Conservation (phyloP, 2,797 vertebrate species). For the Aphelocoma californica region DNA sequence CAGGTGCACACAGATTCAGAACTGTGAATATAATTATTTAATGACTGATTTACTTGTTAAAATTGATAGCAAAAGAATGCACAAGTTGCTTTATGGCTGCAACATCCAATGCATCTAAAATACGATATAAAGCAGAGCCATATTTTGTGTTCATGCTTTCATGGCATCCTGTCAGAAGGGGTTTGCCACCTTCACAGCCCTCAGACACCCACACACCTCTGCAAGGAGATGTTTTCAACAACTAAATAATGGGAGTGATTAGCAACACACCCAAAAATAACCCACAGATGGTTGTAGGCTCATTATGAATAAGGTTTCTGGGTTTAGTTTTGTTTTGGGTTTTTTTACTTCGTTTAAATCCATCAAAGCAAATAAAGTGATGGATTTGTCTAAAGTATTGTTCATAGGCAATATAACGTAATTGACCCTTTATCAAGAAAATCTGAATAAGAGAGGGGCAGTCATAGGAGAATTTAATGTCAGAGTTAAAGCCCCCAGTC, state of each 20-base stretch:
- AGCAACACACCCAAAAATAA: neutral
- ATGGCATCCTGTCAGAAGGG: neutral
- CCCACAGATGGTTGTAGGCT: neutral
- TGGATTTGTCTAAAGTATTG: neutral
- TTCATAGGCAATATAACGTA: neutral
- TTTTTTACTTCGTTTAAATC: neutral
- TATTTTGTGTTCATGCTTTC: neutral
- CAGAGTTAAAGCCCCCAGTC: neutral
- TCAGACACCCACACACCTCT: neutral
- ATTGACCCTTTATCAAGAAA: neutral
- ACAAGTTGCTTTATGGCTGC: neutral
- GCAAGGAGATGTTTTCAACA: neutral
- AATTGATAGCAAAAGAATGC: neutral
- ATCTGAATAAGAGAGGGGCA: neutral
- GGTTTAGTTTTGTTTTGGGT: neutral
- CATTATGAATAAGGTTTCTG: neutral
- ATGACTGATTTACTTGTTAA: neutral
- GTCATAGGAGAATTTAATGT: neutral
- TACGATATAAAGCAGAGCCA: neutral
- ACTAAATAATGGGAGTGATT: neutral
- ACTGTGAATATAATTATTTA: neutral
- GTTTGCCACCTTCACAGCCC: neutral
- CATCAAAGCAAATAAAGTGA: neutral
- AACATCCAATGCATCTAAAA: neutral
- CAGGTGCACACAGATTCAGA: neutral